Evolutionary conservation across 2,888 invertebrate species (phyloP), one percentile per base, ranked within the genome.

Genomic region (Nymphalis c-album): DNA sequence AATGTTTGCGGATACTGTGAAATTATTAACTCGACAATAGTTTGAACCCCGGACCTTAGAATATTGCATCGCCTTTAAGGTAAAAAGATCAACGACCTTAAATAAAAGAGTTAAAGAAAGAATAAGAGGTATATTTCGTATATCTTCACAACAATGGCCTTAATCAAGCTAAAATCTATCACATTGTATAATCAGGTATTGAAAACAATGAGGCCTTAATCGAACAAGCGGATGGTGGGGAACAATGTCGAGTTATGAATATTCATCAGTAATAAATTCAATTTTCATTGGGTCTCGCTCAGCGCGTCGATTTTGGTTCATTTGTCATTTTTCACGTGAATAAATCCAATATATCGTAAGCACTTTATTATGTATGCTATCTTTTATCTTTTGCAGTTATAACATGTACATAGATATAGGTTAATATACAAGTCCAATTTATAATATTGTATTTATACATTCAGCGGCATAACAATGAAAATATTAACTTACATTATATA

Each of bases 211-310:
- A 81, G 78, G 77, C 69, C 59, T 58, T 69, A 68, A 71, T 68
- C 68, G 68, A 69, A 73, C 70, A 67, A 73, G 78, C 82, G 78
- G 76, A 71, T 78, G 74, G 74, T 74, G 71, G 74, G 75, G 80
- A 81, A 85, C 84, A 86, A 84, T 85, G 84, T 80, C 82, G 82
- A 78, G 80, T 80, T 85, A 84, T 89, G 88, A 84, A 89, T 90
- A 91, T 91, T 90, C 88, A 90, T 85, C 82, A 82, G 76, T 79
- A 80, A 85, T 87, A 88, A 90, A 91, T 88, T 87, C 84, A 85
- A 87, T 88, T 85, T 81, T 81, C 79, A 82, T 83, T 77, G 85
- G 86, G 84, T 85, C 85, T 83, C 85, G 85, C 79, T 85, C 83
- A 78, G 75, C 74, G 78, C 80, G 84, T 85, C 85, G 85, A 88